Evolutionary conservation across 92 coral and sea anemone genomes (phyloP).

Genomic region (Siderastrea radians): DNA sequence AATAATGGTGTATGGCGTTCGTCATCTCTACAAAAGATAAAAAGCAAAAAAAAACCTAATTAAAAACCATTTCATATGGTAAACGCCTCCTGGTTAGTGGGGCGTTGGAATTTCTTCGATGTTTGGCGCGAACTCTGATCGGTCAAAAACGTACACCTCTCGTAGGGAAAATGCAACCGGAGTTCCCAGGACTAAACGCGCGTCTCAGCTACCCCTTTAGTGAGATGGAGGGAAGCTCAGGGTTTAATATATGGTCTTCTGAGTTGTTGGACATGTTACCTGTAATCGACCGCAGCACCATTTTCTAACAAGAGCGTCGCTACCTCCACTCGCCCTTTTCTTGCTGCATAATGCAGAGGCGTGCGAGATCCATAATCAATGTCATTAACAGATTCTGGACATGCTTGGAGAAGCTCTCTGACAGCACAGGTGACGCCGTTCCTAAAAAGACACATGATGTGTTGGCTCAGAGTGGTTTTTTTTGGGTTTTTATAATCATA

Average conservation of each 20-base stretch:
- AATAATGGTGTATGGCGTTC: conserved; percentile 75
- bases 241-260: background rate
- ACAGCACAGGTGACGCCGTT: conserved; percentile 71
- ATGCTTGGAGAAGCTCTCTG: conserved; percentile 63
- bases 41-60: background rate
- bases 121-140: too few relatives aligned
- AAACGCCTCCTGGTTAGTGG: too few relatives aligned
- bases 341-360: conserved; percentile 81
- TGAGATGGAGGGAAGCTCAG: background rate
- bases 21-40: conserved; percentile 62
- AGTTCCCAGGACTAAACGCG: background rate
- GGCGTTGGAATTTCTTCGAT: too few relatives aligned
- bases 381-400: conserved; percentile 77
- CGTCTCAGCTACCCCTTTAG: background rate
- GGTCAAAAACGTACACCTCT: too few relatives aligned
- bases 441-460: conserved; percentile 15
- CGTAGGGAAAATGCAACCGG: background rate
- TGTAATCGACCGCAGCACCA: conserved; percentile 84
- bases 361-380: conserved; percentile 77
- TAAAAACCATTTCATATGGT: too few relatives aligned
- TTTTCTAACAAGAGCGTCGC: conserved; percentile 65
- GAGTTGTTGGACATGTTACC: conserved; percentile 46
- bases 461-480: background rate
- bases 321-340: conserved; percentile 55
- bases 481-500: background rate